A percentile compares a stretch with the other conserved stretches of the same genome.
Conservation (phyloP, 2,113 vertebrate species). For the Oxyruncus cristatus region DNA sequence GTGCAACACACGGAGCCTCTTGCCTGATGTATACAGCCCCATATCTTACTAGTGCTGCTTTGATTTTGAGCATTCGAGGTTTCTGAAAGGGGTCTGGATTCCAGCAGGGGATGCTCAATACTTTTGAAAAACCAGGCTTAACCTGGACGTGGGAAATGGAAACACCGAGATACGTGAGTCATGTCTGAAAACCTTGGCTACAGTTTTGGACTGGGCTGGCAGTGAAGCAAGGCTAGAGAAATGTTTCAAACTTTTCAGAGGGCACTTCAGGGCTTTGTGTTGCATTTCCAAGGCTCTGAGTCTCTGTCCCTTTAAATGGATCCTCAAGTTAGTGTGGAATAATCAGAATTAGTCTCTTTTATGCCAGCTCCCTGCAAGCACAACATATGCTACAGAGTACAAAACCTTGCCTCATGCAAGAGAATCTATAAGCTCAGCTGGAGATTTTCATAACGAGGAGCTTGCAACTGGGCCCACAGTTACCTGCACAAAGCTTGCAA, state of each 20-base stretch:
- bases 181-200: neutral
- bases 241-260: neutral
- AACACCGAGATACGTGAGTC: fast-evolving
- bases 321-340: neutral
- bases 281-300: neutral
- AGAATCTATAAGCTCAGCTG: neutral
- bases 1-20: fast-evolving
- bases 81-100: neutral
- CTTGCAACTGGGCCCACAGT: neutral
- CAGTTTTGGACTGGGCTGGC: neutral
- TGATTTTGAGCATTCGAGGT: neutral
- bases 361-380: conserved; percentile 12
- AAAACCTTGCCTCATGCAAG: neutral
- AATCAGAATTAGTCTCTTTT: neutral
- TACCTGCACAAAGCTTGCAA: neutral
- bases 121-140: neutral
- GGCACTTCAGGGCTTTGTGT: neutral
- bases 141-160: neutral
- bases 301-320: neutral
- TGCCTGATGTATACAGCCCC: neutral
- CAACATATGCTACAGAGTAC: neutral
- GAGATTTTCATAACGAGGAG: neutral
- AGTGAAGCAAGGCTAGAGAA: neutral
- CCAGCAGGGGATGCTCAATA: conserved; percentile 46
- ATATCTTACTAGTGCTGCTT: fast-evolving